Conservation (phyloP, 92 coral and sea anemone genomes). For the Siderastrea radians region DNA sequence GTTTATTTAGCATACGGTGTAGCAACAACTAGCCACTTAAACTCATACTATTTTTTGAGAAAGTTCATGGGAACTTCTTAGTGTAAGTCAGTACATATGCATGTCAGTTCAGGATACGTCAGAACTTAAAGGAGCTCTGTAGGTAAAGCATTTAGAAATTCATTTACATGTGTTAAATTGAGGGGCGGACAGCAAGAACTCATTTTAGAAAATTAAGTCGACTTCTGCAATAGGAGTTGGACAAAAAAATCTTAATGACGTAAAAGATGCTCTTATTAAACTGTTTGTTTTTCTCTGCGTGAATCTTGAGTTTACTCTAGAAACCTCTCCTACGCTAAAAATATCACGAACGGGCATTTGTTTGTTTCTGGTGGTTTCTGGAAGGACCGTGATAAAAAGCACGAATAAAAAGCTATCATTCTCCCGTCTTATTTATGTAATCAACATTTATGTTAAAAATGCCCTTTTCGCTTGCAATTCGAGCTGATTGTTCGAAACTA, state of each 20-base stretch:
- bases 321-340: neutral
- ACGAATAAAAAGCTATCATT: neutral
- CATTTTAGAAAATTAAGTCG: conserved; percentile 5
- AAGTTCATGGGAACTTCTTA: neutral
- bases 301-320: neutral
- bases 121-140: neutral
- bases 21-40: neutral
- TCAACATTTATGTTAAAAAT: conserved; percentile 40
- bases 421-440: conserved; percentile 22
- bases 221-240: neutral
- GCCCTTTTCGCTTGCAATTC: conserved; percentile 4
- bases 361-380: neutral
- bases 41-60: neutral
- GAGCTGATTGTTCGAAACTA: conserved; percentile 11
- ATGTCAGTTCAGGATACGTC: neutral
- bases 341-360: neutral
- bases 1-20: neutral
- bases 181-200: conserved; percentile 18
- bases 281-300: neutral
- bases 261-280: neutral
- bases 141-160: conserved; percentile 24
- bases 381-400: neutral
- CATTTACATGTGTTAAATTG: conserved; percentile 41
- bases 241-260: conserved; percentile 8
- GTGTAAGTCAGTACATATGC: neutral